Conservation (phyloP, 2,113 vertebrate genomes). For the Tympanuchus pallidicinctus region DNA sequence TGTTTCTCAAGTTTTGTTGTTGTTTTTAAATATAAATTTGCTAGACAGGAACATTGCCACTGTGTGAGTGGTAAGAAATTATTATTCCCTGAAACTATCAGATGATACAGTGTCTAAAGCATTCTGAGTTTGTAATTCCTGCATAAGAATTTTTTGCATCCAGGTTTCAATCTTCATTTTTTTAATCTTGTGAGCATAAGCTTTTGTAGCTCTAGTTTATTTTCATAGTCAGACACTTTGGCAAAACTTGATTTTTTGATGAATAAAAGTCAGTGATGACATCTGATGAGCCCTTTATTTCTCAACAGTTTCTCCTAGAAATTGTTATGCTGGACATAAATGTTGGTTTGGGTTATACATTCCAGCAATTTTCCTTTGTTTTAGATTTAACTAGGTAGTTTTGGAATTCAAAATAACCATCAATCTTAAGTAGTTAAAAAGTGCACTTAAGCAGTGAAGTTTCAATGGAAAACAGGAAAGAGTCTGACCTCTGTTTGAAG, state of each 20-base stretch:
- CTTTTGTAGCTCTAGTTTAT: neutral
- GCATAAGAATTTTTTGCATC: neutral
- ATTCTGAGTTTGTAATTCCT: neutral
- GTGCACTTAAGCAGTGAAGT: neutral
- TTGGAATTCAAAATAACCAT: neutral
- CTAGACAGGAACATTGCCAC: neutral
- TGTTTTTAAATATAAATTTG: neutral
- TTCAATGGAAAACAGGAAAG: neutral
- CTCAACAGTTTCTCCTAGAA: neutral
- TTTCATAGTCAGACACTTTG: neutral
- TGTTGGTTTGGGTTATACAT: neutral
- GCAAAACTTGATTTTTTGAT: neutral
- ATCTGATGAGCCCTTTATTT: neutral
- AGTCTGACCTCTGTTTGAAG: conserved; percentile 86
- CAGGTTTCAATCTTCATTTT: neutral
- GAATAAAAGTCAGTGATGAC: neutral
- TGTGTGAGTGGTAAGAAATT: neutral
- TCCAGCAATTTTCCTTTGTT: neutral
- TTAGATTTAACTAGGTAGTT: neutral
- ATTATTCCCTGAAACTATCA: neutral
- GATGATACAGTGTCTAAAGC: neutral
- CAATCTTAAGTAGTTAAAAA: neutral
- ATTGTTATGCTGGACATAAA: neutral
- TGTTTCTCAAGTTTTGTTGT: neutral
- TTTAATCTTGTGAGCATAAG: neutral